Conservation (phyloP, 2,888 invertebrate species). For the Rugalucina vietnamica region DNA sequence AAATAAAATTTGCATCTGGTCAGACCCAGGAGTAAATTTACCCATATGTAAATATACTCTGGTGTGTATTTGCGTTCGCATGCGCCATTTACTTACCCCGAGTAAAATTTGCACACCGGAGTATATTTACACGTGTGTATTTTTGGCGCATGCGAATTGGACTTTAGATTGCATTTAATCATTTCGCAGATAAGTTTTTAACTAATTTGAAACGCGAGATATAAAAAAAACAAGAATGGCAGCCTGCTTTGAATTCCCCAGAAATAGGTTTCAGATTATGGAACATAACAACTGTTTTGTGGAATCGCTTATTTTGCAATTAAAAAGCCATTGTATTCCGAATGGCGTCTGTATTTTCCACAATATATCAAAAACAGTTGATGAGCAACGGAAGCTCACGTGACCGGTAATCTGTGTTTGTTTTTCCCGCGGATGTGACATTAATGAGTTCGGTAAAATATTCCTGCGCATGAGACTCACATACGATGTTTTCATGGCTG, state of each 20-base stretch:
- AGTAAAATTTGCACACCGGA: too few relatives aligned
- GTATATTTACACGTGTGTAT: too few relatives aligned
- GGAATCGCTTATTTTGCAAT: neutral
- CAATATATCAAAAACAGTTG: neutral
- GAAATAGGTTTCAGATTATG: neutral
- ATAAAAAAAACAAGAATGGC: neutral
- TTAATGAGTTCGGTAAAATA: conserved; percentile 9
- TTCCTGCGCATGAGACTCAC: conserved; percentile 5
- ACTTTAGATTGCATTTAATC: too few relatives aligned
- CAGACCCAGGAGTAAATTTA: too few relatives aligned
- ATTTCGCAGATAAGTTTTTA: too few relatives aligned
- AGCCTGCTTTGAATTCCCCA: neutral
- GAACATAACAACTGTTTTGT: neutral
- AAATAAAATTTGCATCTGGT: too few relatives aligned
- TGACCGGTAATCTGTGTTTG: conserved; percentile 2
- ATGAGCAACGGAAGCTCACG: conserved; percentile 12
- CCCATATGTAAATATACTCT: too few relatives aligned
- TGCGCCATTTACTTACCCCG: too few relatives aligned
- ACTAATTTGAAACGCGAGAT: too few relatives aligned
- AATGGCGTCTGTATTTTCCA: neutral
- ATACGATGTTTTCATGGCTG: conserved; percentile 6
- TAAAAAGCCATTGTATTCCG: neutral
- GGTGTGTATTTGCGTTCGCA: too few relatives aligned
- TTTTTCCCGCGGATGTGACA: conserved; percentile 10
- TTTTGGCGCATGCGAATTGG: too few relatives aligned